phyloP scores from a whole-genome alignment of 2,113 vertebrate genomes.

The Vombatus ursinus region DNA sequence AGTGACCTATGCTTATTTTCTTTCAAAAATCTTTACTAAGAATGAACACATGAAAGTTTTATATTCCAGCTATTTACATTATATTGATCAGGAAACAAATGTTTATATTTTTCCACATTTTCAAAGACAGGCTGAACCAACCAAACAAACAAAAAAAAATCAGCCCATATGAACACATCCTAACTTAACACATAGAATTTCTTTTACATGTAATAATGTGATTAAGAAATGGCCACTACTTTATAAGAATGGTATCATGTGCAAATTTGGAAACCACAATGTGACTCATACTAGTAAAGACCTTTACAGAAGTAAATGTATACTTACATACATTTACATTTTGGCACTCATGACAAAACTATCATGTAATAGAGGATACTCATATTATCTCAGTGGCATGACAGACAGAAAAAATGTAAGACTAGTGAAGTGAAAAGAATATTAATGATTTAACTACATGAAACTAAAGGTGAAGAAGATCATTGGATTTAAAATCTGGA shows the following conservation, averaged over 20 bases:
- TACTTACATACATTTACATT: background rate
- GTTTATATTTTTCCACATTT: background rate
- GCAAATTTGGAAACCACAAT: conserved; percentile 26
- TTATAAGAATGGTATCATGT: background rate
- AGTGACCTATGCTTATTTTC: background rate
- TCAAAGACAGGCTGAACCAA: background rate
- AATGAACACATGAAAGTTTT: background rate
- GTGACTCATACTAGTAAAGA: conserved; percentile 25
- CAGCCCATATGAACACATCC: background rate
- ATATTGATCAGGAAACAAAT: background rate
- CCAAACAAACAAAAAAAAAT: background rate
- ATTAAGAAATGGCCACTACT: background rate
- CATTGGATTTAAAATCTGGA: background rate
- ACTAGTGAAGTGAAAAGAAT: background rate
- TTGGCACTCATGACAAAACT: conserved; percentile 3
- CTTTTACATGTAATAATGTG: background rate
- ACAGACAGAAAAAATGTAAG: background rate
- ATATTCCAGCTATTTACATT: too few relatives aligned
- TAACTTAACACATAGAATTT: background rate
- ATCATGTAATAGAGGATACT: background rate
- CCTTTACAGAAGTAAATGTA: conserved; percentile 30
- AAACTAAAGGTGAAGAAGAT: background rate
- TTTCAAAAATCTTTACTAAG: background rate
- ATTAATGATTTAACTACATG: background rate
- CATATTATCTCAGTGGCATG: background rate